Percentiles rank a stretch among this genome's conserved stretches.
phyloP scores from a whole-genome alignment of 2,113 vertebrate genomes.

The Prochilodus magdalenae region DNA sequence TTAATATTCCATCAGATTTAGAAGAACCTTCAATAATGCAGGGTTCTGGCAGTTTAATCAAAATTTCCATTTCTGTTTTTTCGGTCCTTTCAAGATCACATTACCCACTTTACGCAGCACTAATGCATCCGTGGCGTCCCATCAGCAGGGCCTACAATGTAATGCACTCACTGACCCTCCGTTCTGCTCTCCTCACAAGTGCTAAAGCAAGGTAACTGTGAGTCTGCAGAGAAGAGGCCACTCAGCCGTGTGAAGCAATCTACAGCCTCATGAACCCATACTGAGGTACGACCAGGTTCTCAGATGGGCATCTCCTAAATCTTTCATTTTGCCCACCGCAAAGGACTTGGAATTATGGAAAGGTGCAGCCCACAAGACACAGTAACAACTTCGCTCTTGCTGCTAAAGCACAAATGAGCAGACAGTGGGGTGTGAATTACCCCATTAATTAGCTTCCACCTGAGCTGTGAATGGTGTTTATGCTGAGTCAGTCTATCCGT shows the following conservation, averaged over 20 bases:
- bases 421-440: constrained; percentile 34
- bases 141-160: constrained; percentile 29
- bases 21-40: constrained; percentile 39
- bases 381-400: constrained; percentile 2
- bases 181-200: constrained; percentile 32
- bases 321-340: not conserved
- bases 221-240: constrained; percentile 17
- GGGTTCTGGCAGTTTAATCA: constrained; percentile 32
- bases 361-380: constrained; percentile 9
- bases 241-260: not conserved
- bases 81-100: constrained; percentile 23
- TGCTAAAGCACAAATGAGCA: constrained; percentile 20
- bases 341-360: constrained; percentile 22
- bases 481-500: constrained; percentile 38
- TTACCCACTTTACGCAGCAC: constrained; percentile 12
- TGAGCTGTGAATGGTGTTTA: constrained; percentile 30
- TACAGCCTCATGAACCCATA: constrained; percentile 26
- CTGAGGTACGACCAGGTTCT: constrained; percentile 9
- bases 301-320: not conserved
- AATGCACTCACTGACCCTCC: constrained; percentile 28
- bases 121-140: constrained; percentile 18
- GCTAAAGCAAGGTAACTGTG: constrained; percentile 24
- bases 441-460: constrained; percentile 36
- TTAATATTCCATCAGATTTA: constrained; percentile 42
- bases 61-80: constrained; percentile 28